Evolutionary conservation across 2,113 vertebrate genomes (phyloP).

Genomic region (Elanus axillaris): DNA sequence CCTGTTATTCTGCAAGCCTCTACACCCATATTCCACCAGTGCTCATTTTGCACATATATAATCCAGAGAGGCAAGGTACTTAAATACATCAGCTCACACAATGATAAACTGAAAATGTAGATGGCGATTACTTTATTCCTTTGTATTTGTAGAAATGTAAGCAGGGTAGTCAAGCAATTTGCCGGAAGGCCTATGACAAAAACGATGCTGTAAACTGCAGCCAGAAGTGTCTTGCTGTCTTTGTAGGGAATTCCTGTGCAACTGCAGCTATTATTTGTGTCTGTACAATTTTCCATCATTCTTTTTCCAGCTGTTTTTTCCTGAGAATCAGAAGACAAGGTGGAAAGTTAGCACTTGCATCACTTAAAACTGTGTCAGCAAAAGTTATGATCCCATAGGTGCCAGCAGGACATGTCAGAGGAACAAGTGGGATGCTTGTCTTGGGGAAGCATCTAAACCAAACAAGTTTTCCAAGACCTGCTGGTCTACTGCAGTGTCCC

Average conservation of each 20-base stretch:
- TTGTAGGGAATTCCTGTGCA: slow-evolving; percentile 7
- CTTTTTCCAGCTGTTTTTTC: neutral
- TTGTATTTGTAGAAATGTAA: slow-evolving; percentile 74
- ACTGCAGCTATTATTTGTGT: accelerated
- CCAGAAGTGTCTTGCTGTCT: slow-evolving; percentile 55
- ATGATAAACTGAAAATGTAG: slow-evolving; percentile 82
- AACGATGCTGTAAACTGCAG: slow-evolving; percentile 76
- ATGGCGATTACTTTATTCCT: slow-evolving; percentile 78
- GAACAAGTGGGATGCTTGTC: neutral
- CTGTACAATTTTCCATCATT: neutral
- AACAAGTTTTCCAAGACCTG: neutral
- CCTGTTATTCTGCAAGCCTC: slow-evolving; percentile 75
- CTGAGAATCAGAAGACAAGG: slow-evolving; percentile 23
- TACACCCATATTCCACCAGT: slow-evolving; percentile 67
- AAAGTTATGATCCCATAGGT: neutral
- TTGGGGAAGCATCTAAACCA: neutral
- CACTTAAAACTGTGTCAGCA: neutral
- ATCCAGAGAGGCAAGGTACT: slow-evolving; percentile 85
- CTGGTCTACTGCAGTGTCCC: neutral
- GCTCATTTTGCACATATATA: slow-evolving; percentile 66
- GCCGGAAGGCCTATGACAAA: slow-evolving; percentile 78
- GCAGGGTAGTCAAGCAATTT: slow-evolving; percentile 77
- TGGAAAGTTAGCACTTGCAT: neutral
- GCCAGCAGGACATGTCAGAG: neutral
- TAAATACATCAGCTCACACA: slow-evolving; percentile 85